A percentile compares a stretch with the other conserved stretches of the same genome.
These are phyloP conservation scores for Hippopotamus amphibius DNA, from an alignment of 2,113 vertebrate genomes.

Conservation along the genomic window DNA sequence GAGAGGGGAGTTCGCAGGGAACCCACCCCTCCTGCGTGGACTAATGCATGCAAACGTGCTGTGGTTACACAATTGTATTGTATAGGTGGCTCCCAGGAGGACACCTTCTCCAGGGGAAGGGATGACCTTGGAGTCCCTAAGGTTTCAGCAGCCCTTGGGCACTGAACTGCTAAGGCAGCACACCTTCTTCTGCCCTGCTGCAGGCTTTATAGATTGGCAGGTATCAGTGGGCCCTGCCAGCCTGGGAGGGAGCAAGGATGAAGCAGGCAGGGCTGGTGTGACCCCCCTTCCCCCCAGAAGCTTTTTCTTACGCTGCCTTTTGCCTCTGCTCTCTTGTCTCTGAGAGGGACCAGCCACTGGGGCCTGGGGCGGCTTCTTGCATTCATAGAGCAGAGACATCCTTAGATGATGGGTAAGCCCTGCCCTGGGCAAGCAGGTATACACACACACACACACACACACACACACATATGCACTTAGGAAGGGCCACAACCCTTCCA, in stretches of 20 bases:
- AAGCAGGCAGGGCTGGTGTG: neutral
- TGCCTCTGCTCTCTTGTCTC: neutral
- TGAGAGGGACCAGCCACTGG: neutral
- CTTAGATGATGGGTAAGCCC: neutral
- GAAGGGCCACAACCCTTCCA: neutral
- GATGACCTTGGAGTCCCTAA: neutral
- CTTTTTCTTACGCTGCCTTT: neutral
- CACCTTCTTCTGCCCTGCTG: neutral
- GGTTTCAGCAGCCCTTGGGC: neutral
- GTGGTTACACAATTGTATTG: too few species aligned
- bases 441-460: rapidly evolving
- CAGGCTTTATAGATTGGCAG: neutral
- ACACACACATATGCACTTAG: neutral
- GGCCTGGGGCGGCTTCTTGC: neutral
- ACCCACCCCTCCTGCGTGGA: neutral
- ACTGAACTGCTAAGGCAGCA: neutral
- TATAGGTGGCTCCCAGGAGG: neutral
- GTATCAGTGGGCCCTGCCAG: neutral
- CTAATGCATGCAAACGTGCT: neutral
- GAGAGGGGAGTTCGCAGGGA: neutral
- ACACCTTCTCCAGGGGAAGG: neutral
- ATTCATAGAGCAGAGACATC: neutral
- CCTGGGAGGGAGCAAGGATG: neutral
- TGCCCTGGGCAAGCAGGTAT: rapidly evolving
- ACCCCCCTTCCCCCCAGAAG: neutral